Evolutionary conservation across 2,888 invertebrate genomes (phyloP).

Genomic region (Athalia rosae): DNA sequence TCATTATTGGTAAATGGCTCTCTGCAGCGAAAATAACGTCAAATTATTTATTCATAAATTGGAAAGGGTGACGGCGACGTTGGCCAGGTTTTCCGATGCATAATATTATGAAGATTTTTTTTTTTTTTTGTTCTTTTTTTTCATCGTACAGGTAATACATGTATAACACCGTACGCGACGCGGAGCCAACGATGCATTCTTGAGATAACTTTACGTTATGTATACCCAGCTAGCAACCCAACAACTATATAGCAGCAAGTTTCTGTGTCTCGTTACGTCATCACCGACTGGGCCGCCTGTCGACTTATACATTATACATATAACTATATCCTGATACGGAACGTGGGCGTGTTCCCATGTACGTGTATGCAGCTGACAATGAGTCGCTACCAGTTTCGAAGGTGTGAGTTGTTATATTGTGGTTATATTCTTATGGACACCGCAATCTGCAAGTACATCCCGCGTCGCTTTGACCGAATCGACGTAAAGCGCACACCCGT

Average conservation of each 20-base stretch:
- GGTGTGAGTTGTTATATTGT: too few relatives aligned
- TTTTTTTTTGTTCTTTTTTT: too few relatives aligned
- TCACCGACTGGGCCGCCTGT: conserved; percentile 5
- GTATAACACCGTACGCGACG: background rate
- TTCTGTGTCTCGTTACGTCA: conserved; percentile 7
- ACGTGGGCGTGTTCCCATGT: background rate
- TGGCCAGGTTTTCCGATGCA: too few relatives aligned
- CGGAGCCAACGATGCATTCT: conserved; percentile 49
- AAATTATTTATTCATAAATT: too few relatives aligned
- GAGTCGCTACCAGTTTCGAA: background rate
- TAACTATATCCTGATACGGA: background rate
- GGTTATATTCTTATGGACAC: background rate
- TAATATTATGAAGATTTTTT: too few relatives aligned
- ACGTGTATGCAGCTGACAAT: background rate
- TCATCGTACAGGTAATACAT: background rate
- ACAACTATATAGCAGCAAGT: too few relatives aligned
- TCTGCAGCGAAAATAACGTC: too few relatives aligned
- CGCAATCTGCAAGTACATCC: background rate
- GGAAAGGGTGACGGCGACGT: too few relatives aligned
- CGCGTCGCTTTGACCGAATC: too few relatives aligned
- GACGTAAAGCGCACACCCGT: background rate
- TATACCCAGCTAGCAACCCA: background rate
- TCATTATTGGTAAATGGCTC: too few relatives aligned
- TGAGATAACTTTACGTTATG: background rate
- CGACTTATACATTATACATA: background rate